A percentile compares a stretch with the other conserved stretches of the same genome.
phyloP scores from a whole-genome alignment of 2,888 invertebrate species.

The Mayetiola destructor region DNA sequence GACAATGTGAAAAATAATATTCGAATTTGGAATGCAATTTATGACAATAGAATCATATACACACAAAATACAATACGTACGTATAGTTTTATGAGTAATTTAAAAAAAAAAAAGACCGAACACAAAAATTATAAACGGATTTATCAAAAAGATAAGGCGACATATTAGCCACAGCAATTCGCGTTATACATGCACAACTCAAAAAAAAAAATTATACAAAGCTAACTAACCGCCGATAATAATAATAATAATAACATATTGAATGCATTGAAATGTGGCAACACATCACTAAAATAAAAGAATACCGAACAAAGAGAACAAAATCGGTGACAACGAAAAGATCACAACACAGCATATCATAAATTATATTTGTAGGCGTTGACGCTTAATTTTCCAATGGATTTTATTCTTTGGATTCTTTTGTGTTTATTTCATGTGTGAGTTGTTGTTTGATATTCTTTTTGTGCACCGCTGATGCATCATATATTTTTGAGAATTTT shows the following conservation, averaged over 20 bases:
- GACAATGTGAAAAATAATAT: too few relatives aligned
- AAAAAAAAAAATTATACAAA: too few relatives aligned
- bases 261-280: background rate
- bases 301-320: background rate
- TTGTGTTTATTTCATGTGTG: background rate
- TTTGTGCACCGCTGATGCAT: background rate
- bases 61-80: too few relatives aligned
- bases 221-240: too few relatives aligned
- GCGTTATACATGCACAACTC: background rate
- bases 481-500: background rate
- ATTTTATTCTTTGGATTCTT: background rate
- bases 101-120: too few relatives aligned
- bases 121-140: too few relatives aligned
- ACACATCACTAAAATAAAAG: background rate
- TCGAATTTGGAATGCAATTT: too few relatives aligned
- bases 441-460: background rate
- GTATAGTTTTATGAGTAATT: too few relatives aligned
- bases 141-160: too few relatives aligned
- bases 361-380: conserved; percentile 14
- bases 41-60: too few relatives aligned
- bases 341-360: conserved; percentile 5
- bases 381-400: conserved; percentile 13
- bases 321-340: conserved; percentile 7
- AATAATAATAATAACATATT: background rate
- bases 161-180: too few relatives aligned